A percentile compares a stretch with the other conserved stretches of the same genome.
phyloP scores from a whole-genome alignment of 2,888 invertebrate species.

The Tipula unca region DNA sequence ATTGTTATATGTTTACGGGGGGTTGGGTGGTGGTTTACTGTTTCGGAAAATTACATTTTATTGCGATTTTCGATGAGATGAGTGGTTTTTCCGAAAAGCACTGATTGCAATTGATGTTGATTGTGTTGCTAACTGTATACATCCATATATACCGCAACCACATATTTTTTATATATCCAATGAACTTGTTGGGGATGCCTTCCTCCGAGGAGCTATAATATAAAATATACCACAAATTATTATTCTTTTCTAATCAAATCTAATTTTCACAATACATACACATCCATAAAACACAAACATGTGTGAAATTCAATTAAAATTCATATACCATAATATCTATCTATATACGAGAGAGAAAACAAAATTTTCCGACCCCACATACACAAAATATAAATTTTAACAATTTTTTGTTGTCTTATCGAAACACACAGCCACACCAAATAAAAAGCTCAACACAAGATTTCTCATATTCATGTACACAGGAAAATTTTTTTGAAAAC shows the following conservation, averaged over 20 bases:
- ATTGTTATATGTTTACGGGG: neutral
- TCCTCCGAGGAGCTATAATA: no score
- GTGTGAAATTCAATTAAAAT: conserved; percentile 14
- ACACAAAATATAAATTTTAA: neutral
- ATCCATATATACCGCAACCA: no score
- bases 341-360: neutral
- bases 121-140: neutral
- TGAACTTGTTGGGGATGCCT: no score
- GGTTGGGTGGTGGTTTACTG: neutral
- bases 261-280: neutral
- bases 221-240: neutral
- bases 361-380: neutral
- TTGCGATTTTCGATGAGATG: neutral
- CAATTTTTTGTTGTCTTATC: neutral
- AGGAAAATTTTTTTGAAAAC: neutral
- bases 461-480: neutral
- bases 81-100: neutral
- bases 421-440: neutral
- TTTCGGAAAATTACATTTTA: neutral
- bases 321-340: neutral
- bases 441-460: neutral
- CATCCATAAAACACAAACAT: neutral
- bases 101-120: neutral
- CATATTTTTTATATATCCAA: no score
- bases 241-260: neutral